Base-by-base conservation (phyloP, 2,797 vertebrate species). In the Gila robusta region DNA sequence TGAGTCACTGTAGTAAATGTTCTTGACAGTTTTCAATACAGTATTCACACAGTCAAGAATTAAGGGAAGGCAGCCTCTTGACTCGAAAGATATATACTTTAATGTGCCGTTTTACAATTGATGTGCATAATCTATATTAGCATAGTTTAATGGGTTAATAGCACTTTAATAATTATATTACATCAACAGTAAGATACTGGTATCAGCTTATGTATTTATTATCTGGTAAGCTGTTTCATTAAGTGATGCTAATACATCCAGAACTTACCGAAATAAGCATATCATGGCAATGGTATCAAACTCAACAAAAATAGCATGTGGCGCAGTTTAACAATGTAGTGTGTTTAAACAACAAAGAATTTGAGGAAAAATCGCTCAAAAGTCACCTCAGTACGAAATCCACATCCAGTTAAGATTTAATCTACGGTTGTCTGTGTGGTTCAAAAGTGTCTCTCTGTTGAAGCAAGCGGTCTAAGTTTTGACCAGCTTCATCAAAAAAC, bases 401-500 rank as follows among this genome's bases (percentile, higher is more conserved):
- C 19, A 77, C 17, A 77, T 77, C 17, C 10, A 56, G 14, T 39
- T 67, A 81, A n/a, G 35, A 79, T 17, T 44, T 59, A 2, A 49
- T 76, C 21, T 49, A 4, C 64, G 32, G 66, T 87, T 88, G 74
- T 83, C 56, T 82, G 5, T 77, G 81, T 72, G 88, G 76, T 79
- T 81, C 62, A 81, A 93, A 88, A 44, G 90, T 76, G 88, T 87
- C 87, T 64, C 10, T 76, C 69, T 92, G 91, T 11, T 44, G 41
- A 62, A 92, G 49, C 71, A 92, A 79, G 23, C 44, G 17, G 44
- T 90, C 78, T 56, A 91, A 78, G 47, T 79, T 85, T 66, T 82
- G 64, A 85, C 81, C 85, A 10, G 88, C 79, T 81, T 88, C 77
- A 32, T 91, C 86, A 56, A 92, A 91, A 85, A 91, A 92, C 0